These are phyloP conservation scores for Chrosomus eos DNA, from an alignment of 2,797 vertebrate genomes.

Conservation along the genomic window DNA sequence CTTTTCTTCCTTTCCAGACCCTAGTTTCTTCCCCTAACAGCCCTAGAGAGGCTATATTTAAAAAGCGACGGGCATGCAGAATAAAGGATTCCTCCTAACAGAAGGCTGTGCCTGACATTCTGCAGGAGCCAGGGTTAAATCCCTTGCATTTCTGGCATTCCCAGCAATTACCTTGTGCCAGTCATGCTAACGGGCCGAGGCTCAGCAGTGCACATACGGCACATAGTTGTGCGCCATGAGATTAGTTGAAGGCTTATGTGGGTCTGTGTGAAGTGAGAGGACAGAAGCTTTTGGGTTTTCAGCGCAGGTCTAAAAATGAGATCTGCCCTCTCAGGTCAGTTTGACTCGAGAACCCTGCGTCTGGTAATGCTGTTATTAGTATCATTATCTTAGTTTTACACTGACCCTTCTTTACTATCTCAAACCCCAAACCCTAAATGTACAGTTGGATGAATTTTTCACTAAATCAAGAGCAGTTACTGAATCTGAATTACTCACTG, in stretches of 20 bases:
- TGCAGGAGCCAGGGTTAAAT: slow-evolving; percentile 59
- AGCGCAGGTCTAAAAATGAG: slow-evolving; percentile 60
- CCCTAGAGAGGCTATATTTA: not conserved
- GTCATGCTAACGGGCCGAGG: slow-evolving; percentile 66
- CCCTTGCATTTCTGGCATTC: slow-evolving; percentile 61
- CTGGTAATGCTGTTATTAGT: not conserved
- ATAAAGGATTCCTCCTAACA: slow-evolving; percentile 52
- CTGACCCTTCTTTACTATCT: not conserved
- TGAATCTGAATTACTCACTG: not conserved
- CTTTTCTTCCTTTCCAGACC: slow-evolving; percentile 7
- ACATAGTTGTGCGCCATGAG: slow-evolving; percentile 70
- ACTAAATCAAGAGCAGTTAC: not conserved
- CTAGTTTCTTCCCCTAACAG: not conserved
- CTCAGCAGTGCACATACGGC: slow-evolving; percentile 61
- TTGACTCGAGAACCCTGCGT: slow-evolving; percentile 24
- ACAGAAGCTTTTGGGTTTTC: slow-evolving; percentile 44
- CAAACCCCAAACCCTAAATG: slow-evolving; percentile 1
- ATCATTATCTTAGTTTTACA: not conserved
- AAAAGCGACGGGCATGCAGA: slow-evolving; percentile 43
- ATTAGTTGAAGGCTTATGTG: slow-evolving; percentile 74
- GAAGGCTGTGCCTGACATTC: slow-evolving; percentile 51
- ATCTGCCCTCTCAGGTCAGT: slow-evolving; percentile 44
- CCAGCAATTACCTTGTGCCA: slow-evolving; percentile 63
- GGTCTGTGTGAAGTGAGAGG: slow-evolving; percentile 55
- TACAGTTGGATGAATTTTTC: not conserved